Evolutionary conservation across 2,888 invertebrate species (phyloP).

Genomic region (Pemphredon lugubris): DNA sequence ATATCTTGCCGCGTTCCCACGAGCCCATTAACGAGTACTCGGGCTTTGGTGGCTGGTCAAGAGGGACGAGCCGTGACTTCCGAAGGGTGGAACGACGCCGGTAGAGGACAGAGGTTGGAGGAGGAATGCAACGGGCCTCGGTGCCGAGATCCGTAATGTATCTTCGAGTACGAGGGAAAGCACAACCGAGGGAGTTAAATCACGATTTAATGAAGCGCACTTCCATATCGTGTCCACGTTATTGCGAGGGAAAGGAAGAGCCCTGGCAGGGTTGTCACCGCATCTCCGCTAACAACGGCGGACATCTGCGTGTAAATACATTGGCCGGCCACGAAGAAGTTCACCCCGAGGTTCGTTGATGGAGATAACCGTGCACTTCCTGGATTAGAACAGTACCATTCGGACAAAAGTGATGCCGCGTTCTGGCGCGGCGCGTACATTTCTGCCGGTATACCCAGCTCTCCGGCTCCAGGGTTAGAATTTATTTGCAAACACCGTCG

Average conservation of each 20-base stretch:
- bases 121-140: constrained; percentile 3
- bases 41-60: not conserved
- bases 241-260: not conserved
- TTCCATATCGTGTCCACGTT: not conserved
- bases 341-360: constrained; percentile 39
- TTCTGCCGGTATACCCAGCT: not conserved
- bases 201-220: constrained; percentile 16
- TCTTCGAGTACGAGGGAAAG: constrained; percentile 5
- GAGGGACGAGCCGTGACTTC: not conserved
- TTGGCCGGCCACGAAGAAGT: not conserved
- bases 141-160: constrained; percentile 4
- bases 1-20: constrained; percentile 2
- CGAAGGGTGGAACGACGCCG: not conserved
- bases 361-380: constrained; percentile 46
- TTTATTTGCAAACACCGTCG: no score
- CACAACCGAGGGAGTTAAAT: not conserved
- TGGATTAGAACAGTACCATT: constrained; percentile 36
- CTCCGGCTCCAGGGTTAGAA: no score
- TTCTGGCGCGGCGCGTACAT: not conserved
- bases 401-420: constrained; percentile 22
- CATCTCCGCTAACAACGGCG: constrained; percentile 15
- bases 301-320: constrained; percentile 15
- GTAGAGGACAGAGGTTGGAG: constrained; percentile 3
- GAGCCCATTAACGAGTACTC: constrained; percentile 12
- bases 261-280: constrained; percentile 1